phyloP scores from a whole-genome alignment of 2,888 invertebrate genomes.

The Drosophila subsilvestris region DNA sequence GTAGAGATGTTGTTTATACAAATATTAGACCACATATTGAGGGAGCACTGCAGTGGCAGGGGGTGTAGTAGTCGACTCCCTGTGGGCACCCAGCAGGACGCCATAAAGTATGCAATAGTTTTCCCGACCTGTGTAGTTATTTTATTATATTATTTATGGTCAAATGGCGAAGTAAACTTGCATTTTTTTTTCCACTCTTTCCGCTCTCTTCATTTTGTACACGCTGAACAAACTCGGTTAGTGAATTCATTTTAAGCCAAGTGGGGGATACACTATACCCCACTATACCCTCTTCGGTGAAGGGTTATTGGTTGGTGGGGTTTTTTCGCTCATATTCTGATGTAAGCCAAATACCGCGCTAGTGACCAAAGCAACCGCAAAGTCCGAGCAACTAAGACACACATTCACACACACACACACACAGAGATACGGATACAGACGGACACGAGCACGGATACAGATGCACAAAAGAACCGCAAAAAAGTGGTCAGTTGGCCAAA shows the following conservation, averaged over 20 bases:
- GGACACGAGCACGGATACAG: constrained; percentile 1
- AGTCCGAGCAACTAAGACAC: constrained; percentile 50
- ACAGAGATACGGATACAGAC: constrained; percentile 1
- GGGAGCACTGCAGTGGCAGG: not conserved
- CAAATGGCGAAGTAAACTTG: constrained; percentile 66
- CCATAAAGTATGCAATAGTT: constrained; percentile 69
- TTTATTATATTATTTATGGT: constrained; percentile 78
- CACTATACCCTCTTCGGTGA: not conserved
- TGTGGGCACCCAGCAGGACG: constrained; percentile 36
- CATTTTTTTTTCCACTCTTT: constrained; percentile 30
- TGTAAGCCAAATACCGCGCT: constrained; percentile 52
- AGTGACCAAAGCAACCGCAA: constrained; percentile 56
- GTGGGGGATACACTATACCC: not conserved
- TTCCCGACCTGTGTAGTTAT: constrained; percentile 74
- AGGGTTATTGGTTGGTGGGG: not conserved
- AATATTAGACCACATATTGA: constrained; percentile 63
- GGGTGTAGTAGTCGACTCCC: not conserved
- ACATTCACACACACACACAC: constrained; percentile 31
- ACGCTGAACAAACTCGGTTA: constrained; percentile 70
- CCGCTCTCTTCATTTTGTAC: constrained; percentile 31
- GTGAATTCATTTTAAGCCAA: constrained; percentile 71
- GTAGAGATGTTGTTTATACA: constrained; percentile 69
- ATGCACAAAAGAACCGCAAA: constrained; percentile 71
- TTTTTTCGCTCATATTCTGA: constrained; percentile 27
- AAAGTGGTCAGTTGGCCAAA: constrained; percentile 79